Base-by-base conservation (phyloP, 2,888 invertebrate genomes). In the Morpho helenor region DNA sequence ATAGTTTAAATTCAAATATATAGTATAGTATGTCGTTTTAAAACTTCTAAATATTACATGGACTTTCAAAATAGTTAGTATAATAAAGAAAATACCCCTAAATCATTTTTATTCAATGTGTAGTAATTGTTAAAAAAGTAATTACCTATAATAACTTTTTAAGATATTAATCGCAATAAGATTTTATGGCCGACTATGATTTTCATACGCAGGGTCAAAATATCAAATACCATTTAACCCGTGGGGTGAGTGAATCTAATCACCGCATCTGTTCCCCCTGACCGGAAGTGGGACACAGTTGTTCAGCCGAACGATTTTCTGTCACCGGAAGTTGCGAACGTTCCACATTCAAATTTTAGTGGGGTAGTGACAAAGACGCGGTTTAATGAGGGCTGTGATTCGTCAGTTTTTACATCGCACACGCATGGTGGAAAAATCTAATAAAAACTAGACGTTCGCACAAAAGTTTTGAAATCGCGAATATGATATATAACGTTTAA, bases 241-340 rank as follows among this genome's bases (percentile, higher is more conserved):
- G 68, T 68, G 74, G 74, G 78, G 78, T 74, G 75, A 74, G 79
- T 82, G 87, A 76, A 84, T 87, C 87, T 88, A 87, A 88, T 87
- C 86, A 82, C 75, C 77, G 81, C 88, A 87, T 88, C 88, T 88
- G 88, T 84, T 82, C 77, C 87, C 85, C 82, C 76, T 87, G 87
- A 87, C 89, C 89, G 89, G 89, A 90, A 87, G 82, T 77, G 78
- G 76, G 80, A 77, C 82, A 85, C 88, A 87, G 88, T 89, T 89
- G 89, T 87, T 85, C 83, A 82, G 79, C 71, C 75, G 53, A 81
- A 82, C 87, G 88, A 89, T 89, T 89, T 89, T 88, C 87, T 88
- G 82, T 85, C 77, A 87, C 88, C 88, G 89, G 89, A 90, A 87
- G 86, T 82, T 70, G 76, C 80, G 77, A 84, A 84, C 84, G 87